phyloP scores from a whole-genome alignment of 2,888 invertebrate species.

The Drosophila lutescens region DNA sequence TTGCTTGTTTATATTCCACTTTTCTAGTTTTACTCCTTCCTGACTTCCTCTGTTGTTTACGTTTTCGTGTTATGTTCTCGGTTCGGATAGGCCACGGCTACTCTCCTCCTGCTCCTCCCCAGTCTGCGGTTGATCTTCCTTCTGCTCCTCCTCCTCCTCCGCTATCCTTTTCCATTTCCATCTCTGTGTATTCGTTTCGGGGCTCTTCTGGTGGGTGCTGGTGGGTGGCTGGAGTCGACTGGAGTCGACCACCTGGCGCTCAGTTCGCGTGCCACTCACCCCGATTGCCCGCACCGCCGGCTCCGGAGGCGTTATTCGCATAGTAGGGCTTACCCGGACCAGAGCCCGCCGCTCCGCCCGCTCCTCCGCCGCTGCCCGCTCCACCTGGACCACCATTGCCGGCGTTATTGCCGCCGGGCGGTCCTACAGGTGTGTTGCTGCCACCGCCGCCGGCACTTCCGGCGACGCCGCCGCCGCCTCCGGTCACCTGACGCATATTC shows the following conservation, averaged over 20 bases:
- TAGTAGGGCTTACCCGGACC: constrained; percentile 71
- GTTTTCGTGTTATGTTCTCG: constrained; percentile 1
- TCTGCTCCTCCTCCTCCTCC: not conserved
- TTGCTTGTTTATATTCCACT: not conserved
- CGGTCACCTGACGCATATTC: constrained; percentile 59
- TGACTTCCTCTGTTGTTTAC: not conserved
- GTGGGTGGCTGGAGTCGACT: not conserved
- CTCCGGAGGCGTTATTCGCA: constrained; percentile 61
- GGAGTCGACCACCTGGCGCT: constrained; percentile 32
- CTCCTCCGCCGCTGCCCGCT: constrained; percentile 16
- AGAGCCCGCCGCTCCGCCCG: constrained; percentile 26
- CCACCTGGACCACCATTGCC: constrained; percentile 59
- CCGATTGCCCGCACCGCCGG: constrained; percentile 77
- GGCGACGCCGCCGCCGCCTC: constrained; percentile 50
- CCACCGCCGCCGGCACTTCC: constrained; percentile 56
- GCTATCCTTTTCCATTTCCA: constrained; percentile 11
- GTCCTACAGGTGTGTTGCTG: constrained; percentile 33
- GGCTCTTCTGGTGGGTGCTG: constrained; percentile 2
- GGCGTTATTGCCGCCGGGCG: constrained; percentile 49
- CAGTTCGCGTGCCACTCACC: constrained; percentile 81
- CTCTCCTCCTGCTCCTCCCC: not conserved
- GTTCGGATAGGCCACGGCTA: not conserved
- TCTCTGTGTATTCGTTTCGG: constrained; percentile 22
- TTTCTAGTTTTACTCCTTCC: constrained; percentile 6
- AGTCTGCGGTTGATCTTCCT: not conserved